phyloP scores from a whole-genome alignment of 2,797 vertebrate species.

The Erethizon dorsatum region DNA sequence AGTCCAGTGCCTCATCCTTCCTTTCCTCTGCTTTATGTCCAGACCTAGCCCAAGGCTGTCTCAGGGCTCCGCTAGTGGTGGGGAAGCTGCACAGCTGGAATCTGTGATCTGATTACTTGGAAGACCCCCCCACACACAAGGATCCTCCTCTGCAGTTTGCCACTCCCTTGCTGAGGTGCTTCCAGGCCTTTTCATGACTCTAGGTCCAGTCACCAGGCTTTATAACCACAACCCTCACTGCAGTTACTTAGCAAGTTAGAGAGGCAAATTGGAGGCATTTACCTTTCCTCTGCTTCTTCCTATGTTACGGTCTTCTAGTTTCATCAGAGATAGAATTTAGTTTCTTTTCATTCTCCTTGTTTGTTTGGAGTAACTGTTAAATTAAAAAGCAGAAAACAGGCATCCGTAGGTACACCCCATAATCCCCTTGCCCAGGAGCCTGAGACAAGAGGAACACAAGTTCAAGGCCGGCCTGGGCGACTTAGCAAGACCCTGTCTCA shows the following conservation, averaged over 20 bases:
- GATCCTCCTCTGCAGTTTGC: neutral
- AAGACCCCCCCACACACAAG: neutral
- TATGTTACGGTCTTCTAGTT: neutral
- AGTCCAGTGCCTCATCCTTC: neutral
- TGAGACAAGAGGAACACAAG: neutral
- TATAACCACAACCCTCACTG: neutral
- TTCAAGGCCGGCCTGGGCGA: neutral
- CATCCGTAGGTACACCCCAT: neutral
- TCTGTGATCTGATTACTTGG: neutral
- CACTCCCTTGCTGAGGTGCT: neutral
- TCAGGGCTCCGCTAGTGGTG: neutral
- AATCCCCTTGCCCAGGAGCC: neutral
- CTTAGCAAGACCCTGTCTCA: neutral
- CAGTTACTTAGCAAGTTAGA: neutral
- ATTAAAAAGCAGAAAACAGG: neutral
- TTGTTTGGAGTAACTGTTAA: constrained; percentile 32
- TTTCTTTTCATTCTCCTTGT: constrained; percentile 11
- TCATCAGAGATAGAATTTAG: neutral
- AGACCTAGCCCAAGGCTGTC: neutral
- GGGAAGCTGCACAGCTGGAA: neutral
- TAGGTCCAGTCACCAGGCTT: neutral
- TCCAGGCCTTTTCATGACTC: neutral
- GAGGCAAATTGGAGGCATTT: neutral
- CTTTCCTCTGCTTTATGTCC: neutral
- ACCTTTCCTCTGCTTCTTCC: neutral